Conservation (phyloP, 2,113 vertebrate genomes). For the Narcine bancroftii region DNA sequence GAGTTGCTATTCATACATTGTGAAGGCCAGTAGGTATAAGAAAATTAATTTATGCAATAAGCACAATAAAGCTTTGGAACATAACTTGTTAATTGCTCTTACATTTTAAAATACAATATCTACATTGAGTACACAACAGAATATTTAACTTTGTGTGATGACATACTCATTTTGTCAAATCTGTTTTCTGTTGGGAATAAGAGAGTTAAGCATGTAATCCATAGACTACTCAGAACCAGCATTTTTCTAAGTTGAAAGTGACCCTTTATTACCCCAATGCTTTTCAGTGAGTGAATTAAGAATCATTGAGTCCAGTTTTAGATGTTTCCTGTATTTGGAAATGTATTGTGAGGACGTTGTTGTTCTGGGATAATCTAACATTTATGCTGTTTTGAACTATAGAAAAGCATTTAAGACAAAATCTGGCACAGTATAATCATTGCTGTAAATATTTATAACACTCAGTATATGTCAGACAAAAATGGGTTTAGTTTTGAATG, state of each 20-base stretch:
- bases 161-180: slow-evolving; percentile 5
- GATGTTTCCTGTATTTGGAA: neutral
- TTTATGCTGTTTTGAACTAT: neutral
- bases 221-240: neutral
- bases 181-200: neutral
- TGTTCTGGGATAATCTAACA: neutral
- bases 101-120: slow-evolving; percentile 12
- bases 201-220: neutral
- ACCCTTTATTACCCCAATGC: neutral
- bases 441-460: neutral
- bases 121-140: slow-evolving; percentile 6
- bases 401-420: neutral
- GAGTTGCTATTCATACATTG: slow-evolving; percentile 25
- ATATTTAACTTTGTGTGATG: neutral
- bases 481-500: neutral
- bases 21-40: neutral
- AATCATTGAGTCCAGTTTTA: neutral
- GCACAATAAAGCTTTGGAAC: slow-evolving; percentile 9
- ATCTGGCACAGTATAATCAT: neutral
- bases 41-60: slow-evolving; percentile 7
- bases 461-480: neutral
- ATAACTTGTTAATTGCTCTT: neutral
- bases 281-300: neutral
- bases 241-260: neutral
- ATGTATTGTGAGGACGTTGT: neutral